Evolutionary conservation across 2,113 vertebrate genomes (phyloP).

Genomic region (Muntiacus reevesi): DNA sequence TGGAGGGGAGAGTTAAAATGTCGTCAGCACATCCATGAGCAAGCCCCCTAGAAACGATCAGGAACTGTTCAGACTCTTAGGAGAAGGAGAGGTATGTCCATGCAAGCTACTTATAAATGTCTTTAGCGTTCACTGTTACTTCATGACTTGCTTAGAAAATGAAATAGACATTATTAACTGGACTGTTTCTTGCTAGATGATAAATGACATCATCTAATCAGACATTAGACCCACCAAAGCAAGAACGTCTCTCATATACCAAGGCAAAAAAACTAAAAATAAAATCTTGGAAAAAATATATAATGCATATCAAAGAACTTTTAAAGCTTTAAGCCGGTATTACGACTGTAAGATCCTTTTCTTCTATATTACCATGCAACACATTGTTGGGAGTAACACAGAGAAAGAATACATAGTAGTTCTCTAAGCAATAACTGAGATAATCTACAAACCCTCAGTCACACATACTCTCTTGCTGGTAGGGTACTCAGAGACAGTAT

Average conservation of each 20-base stretch:
- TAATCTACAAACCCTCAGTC: neutral
- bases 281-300: neutral
- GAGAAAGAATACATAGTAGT: neutral
- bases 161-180: neutral
- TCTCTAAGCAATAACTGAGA: neutral
- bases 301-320: neutral
- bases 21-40: neutral
- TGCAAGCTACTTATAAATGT: neutral
- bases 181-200: neutral
- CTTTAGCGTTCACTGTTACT: neutral
- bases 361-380: neutral
- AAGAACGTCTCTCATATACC: neutral
- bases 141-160: constrained; percentile 7
- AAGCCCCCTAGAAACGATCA: neutral
- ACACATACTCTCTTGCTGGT: neutral
- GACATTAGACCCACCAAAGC: neutral
- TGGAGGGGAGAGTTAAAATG: neutral
- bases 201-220: neutral
- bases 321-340: neutral
- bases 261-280: neutral
- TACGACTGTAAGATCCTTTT: neutral
- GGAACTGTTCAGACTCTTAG: neutral
- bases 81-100: neutral
- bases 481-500: neutral
- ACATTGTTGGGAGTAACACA: neutral